Percentiles rank a stretch among this genome's conserved stretches.
Evolutionary conservation across 2,797 vertebrate species (phyloP).

Genomic region (Varecia variegata): DNA sequence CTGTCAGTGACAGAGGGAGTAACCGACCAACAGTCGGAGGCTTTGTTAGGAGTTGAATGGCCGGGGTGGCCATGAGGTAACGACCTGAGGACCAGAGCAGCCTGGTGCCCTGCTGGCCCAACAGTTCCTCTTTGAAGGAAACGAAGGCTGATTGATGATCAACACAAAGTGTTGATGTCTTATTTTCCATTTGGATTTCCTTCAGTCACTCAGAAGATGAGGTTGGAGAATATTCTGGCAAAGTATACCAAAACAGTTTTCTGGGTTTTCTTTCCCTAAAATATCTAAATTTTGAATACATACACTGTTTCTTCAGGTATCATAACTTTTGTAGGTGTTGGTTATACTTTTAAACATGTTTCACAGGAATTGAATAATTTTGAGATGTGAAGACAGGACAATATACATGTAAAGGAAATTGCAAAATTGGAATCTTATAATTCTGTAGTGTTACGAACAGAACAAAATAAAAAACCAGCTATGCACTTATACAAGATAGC

Average conservation of each 20-base stretch:
- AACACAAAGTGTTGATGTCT: neutral
- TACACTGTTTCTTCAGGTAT: neutral
- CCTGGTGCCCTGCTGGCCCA: neutral
- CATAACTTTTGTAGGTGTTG: neutral
- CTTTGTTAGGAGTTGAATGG: neutral
- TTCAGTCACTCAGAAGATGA: neutral
- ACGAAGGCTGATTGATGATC: neutral
- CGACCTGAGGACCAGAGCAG: neutral
- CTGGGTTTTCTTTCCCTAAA: constrained; percentile 15
- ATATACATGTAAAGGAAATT: neutral
- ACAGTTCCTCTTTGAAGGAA: neutral
- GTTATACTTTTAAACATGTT: neutral
- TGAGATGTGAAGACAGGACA: neutral
- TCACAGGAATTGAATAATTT: neutral
- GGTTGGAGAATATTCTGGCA: neutral
- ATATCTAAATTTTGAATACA: neutral
- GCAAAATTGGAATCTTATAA: neutral
- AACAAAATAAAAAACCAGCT: neutral
- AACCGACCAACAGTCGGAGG: neutral
- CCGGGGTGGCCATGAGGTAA: neutral
- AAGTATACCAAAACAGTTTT: neutral
- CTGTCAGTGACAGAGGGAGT: neutral
- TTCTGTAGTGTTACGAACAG: neutral
- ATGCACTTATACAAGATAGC: neutral
- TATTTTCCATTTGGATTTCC: neutral